These are phyloP conservation scores for Caligus rogercresseyi DNA, from an alignment of 1,140 invertebrate species.

Conservation along the genomic window DNA sequence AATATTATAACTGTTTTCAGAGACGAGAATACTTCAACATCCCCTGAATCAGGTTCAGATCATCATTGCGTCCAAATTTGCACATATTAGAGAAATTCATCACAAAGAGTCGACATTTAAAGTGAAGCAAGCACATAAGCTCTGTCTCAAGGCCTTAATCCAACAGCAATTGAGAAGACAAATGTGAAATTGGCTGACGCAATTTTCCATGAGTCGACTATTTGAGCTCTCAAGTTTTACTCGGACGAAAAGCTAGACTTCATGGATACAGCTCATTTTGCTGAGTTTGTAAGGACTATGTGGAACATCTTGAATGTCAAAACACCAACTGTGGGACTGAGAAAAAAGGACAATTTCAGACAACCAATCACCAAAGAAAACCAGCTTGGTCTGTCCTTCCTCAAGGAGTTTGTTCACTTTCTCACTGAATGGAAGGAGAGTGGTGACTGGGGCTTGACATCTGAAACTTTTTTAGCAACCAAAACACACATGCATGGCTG, in stretches of 20 bases:
- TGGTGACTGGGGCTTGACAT: not conserved
- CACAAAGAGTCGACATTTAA: not conserved
- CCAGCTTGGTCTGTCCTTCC: not conserved
- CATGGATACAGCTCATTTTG: not conserved
- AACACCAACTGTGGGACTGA: not conserved
- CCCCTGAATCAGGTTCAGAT: not conserved
- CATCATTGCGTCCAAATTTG: not conserved
- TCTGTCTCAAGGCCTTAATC: not conserved
- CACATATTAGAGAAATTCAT: not conserved
- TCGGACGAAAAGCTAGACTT: not conserved
- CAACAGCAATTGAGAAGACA: not conserved
- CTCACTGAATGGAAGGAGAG: not conserved
- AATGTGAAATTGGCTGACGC: conserved; percentile 9
- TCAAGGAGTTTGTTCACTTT: not conserved
- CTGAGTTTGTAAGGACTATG: not conserved
- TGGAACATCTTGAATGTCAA: not conserved
- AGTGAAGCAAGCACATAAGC: not conserved
- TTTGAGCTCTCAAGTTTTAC: not conserved
- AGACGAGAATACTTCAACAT: not conserved
- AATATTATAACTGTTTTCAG: conserved; percentile 3
- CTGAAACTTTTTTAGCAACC: conserved; percentile 4
- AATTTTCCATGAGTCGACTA: conserved; percentile 2
- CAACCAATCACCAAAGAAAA: not conserved
- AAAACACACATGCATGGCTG: not conserved
- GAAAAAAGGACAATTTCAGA: not conserved